A percentile compares a stretch with the other conserved stretches of the same genome.
These are phyloP conservation scores for Portevinia maculata DNA, from an alignment of 2,888 invertebrate species.

Conservation along the genomic window DNA sequence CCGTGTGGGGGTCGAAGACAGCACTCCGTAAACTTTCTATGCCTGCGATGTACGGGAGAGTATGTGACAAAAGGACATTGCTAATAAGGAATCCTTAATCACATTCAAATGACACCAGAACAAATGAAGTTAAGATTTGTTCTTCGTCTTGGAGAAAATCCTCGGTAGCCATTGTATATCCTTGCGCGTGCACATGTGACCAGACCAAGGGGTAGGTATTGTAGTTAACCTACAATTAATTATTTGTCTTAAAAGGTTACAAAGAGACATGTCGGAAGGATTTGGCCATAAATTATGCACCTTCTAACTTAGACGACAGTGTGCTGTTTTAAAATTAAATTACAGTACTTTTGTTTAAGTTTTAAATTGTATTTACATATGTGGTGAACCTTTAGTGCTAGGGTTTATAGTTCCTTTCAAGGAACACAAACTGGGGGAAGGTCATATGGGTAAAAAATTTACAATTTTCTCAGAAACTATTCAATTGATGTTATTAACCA, in stretches of 20 bases:
- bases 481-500: too few relatives aligned
- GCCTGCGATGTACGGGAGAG: neutral
- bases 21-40: neutral
- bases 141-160: constrained; percentile 34
- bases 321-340: constrained; percentile 39
- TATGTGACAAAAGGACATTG: constrained; percentile 42
- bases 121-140: constrained; percentile 73
- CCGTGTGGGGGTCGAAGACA: neutral
- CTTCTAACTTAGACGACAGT: constrained; percentile 33
- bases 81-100: constrained; percentile 72
- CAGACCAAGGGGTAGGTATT: constrained; percentile 18
- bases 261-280: constrained; percentile 64
- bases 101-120: constrained; percentile 71
- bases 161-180: constrained; percentile 17
- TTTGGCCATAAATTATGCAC: constrained; percentile 68
- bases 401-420: too few relatives aligned
- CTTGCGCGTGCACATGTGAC: constrained; percentile 69
- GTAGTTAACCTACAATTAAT: constrained; percentile 67
- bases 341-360: constrained; percentile 53
- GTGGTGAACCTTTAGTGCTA: too few relatives aligned
- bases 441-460: too few relatives aligned
- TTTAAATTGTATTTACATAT: constrained; percentile 30
- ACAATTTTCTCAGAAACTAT: too few relatives aligned
- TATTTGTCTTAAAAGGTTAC: constrained; percentile 68
- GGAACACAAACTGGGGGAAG: too few relatives aligned